These are phyloP conservation scores for Notamacropus eugenii DNA, from an alignment of 2,797 vertebrate genomes.

Conservation along the genomic window DNA sequence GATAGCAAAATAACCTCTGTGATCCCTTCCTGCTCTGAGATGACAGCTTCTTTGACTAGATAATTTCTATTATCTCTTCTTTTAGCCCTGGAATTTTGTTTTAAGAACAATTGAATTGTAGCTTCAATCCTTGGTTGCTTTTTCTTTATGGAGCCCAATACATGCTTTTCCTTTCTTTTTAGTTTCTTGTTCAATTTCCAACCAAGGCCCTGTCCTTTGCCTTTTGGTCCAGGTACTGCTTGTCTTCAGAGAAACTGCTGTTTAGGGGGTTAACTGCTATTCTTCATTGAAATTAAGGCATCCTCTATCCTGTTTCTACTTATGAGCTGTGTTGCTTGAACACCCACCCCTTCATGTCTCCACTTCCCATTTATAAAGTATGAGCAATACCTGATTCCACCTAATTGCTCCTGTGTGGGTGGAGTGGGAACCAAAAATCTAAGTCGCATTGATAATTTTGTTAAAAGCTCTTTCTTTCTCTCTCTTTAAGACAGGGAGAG, in stretches of 20 bases:
- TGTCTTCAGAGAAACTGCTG: slow-evolving; percentile 29
- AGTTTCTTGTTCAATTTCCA: slow-evolving; percentile 24
- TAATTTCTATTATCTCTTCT: background rate
- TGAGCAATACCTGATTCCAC: slow-evolving; percentile 52
- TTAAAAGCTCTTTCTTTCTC: slow-evolving; percentile 19
- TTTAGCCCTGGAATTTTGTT: background rate
- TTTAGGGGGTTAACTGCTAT: slow-evolving; percentile 44
- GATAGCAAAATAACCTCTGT: background rate
- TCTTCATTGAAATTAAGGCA: background rate
- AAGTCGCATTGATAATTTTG: slow-evolving; percentile 55
- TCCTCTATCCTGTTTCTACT: slow-evolving; percentile 27
- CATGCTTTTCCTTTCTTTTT: background rate
- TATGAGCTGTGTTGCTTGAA: background rate
- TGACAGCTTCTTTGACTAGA: background rate
- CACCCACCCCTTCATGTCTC: slow-evolving; percentile 42
- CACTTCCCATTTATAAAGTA: background rate
- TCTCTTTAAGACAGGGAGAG: slow-evolving; percentile 63
- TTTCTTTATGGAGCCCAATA: background rate
- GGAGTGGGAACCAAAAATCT: slow-evolving; percentile 69
- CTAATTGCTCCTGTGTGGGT: slow-evolving; percentile 59
- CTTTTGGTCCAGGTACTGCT: background rate
- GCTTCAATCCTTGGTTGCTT: slow-evolving; percentile 16
- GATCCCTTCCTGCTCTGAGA: background rate
- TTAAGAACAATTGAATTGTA: background rate
- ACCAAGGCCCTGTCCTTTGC: slow-evolving; percentile 18